These are phyloP conservation scores for Xiphophorus birchmanni DNA, from an alignment of 2,797 vertebrate genomes.

Conservation along the genomic window DNA sequence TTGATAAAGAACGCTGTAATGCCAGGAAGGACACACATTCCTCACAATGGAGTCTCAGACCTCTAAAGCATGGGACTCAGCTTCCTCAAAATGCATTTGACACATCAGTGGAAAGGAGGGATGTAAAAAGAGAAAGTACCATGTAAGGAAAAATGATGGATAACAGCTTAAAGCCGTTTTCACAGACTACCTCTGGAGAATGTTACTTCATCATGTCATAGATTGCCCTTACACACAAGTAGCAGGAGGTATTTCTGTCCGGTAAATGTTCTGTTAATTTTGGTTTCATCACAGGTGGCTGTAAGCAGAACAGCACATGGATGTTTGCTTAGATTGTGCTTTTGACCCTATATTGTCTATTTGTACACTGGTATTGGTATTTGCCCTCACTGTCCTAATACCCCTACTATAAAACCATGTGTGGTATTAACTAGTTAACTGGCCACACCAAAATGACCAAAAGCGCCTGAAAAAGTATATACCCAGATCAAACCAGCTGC, in stretches of 20 bases:
- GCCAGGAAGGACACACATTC: slow-evolving; percentile 84
- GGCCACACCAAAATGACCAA: too few relatives aligned
- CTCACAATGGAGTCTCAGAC: slow-evolving; percentile 75
- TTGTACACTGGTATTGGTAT: neutral
- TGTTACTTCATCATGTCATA: neutral
- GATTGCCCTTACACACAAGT: neutral
- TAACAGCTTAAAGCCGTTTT: slow-evolving; percentile 1
- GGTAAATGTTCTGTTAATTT: neutral
- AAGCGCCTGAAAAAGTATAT: too few relatives aligned
- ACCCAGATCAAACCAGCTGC: too few relatives aligned
- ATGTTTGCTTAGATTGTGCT: neutral
- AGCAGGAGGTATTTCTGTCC: neutral
- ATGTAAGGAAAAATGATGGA: slow-evolving; percentile 31
- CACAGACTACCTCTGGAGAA: neutral
- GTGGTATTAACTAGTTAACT: neutral
- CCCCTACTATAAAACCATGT: neutral
- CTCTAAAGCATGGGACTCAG: slow-evolving; percentile 60
- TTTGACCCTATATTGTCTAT: neutral
- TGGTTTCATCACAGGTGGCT: neutral
- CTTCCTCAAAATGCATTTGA: slow-evolving; percentile 47
- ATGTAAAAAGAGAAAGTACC: slow-evolving; percentile 17
- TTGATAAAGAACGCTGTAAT: slow-evolving; percentile 82
- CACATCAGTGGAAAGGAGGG: slow-evolving; percentile 54
- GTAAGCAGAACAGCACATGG: neutral
- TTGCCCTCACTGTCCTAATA: neutral